phyloP scores from a whole-genome alignment of 2,797 vertebrate genomes.

The Pagetopsis macropterus region DNA sequence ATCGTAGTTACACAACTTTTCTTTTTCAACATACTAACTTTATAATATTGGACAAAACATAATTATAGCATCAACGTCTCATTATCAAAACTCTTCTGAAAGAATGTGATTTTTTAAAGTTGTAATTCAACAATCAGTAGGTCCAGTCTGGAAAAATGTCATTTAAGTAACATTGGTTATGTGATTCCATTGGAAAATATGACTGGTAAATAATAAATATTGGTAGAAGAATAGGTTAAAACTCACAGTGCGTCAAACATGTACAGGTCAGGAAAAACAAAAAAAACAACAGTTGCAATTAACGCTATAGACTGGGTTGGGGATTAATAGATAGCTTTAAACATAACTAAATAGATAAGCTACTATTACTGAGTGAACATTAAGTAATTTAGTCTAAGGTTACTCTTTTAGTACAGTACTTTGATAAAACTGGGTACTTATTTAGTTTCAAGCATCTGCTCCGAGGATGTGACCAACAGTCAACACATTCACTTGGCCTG shows the following conservation, averaged over 20 bases:
- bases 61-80: neutral
- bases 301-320: neutral
- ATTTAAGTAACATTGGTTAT: neutral
- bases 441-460: neutral
- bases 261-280: neutral
- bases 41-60: neutral
- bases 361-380: neutral
- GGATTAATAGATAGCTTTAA: neutral
- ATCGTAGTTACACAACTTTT: neutral
- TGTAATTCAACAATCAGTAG: neutral
- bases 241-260: neutral
- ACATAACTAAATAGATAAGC: neutral
- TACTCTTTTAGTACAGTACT: neutral
- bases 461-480: conserved; percentile 19
- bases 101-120: neutral
- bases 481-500: conserved; percentile 18
- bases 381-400: neutral
- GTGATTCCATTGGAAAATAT: neutral
- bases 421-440: neutral
- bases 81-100: neutral
- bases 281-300: neutral
- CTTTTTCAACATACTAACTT: neutral
- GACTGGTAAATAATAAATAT: neutral
- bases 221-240: neutral
- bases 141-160: neutral